Percentiles rank a stretch among this genome's conserved stretches.
Evolutionary conservation across 92 coral and sea anemone species (phyloP).

Genomic region (Heliopora coerulea): DNA sequence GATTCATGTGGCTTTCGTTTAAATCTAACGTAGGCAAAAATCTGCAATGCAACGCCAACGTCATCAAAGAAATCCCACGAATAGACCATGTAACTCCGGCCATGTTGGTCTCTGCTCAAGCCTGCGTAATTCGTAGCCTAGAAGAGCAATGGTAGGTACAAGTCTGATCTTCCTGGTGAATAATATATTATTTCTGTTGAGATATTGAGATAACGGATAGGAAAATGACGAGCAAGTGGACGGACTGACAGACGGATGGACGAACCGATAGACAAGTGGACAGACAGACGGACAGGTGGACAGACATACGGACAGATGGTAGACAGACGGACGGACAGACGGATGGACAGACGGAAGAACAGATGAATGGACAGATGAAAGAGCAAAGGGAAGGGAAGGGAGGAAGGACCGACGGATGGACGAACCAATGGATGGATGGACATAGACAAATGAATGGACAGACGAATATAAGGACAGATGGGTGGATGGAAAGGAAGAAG

Average conservation of each 20-base stretch:
- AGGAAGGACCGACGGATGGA: not conserved
- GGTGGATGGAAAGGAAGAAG: slow-evolving; percentile 39
- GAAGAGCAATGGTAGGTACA: slow-evolving; percentile 90
- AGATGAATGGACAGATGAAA: too few species aligned
- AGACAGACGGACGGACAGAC: too few species aligned
- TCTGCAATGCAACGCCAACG: slow-evolving; percentile 91
- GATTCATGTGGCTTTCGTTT: not conserved
- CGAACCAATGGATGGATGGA: not conserved
- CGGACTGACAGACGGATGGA: too few species aligned
- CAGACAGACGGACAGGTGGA: too few species aligned
- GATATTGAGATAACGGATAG: too few species aligned
- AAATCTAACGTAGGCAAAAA: slow-evolving; percentile 56
- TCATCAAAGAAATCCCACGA: slow-evolving; percentile 85
- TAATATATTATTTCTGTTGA: too few species aligned
- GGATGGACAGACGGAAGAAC: too few species aligned
- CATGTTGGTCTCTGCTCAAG: slow-evolving; percentile 96
- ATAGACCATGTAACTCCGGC: slow-evolving; percentile 89
- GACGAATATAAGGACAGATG: not conserved
- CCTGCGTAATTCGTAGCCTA: slow-evolving; percentile 87
- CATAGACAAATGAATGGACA: not conserved
- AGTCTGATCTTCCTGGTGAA: too few species aligned
- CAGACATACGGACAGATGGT: too few species aligned
- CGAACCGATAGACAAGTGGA: too few species aligned
- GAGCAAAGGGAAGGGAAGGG: too few species aligned
- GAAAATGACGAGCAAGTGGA: too few species aligned